Percentiles rank a stretch among this genome's conserved stretches.
Conservation (phyloP, 2,888 invertebrate genomes). For the Poecilobothrus nobilitatus region DNA sequence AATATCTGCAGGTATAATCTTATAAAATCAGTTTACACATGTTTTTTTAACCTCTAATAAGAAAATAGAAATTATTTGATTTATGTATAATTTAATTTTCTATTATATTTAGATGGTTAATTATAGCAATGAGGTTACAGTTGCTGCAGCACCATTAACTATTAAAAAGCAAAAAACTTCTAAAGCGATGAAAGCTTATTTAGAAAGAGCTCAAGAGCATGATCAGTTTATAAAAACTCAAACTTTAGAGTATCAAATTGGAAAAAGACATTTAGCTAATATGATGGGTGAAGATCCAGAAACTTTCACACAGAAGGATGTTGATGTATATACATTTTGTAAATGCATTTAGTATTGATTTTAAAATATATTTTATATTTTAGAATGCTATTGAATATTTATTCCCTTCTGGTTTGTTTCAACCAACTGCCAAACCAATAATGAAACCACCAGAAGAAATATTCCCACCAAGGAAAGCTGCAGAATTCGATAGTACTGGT, state of each 20-base stretch:
- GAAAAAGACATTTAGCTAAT: slow-evolving; percentile 91
- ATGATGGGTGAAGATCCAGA: slow-evolving; percentile 97
- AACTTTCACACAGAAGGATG: slow-evolving; percentile 75
- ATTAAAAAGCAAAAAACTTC: slow-evolving; percentile 56
- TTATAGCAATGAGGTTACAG: slow-evolving; percentile 31
- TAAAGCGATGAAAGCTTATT: slow-evolving; percentile 83
- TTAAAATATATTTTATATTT: slow-evolving; percentile 25
- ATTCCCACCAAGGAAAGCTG: slow-evolving; percentile 75
- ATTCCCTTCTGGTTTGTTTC: slow-evolving; percentile 90
- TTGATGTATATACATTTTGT: slow-evolving; percentile 55
- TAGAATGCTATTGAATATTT: slow-evolving; percentile 84
- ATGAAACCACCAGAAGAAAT: slow-evolving; percentile 85
- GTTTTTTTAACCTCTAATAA: background rate
- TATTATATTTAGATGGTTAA: background rate
- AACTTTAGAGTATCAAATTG: slow-evolving; percentile 74
- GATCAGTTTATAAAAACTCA: slow-evolving; percentile 77
- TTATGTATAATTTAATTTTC: no score
- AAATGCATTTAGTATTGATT: background rate
- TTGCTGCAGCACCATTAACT: slow-evolving; percentile 34
- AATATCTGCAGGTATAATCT: background rate
- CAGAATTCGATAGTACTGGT: slow-evolving; percentile 84
- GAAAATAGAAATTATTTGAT: background rate
- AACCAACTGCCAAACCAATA: slow-evolving; percentile 73
- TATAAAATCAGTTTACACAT: background rate
- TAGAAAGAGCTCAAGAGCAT: slow-evolving; percentile 71